These are phyloP conservation scores for Labroides dimidiatus DNA, from an alignment of 2,797 vertebrate species.

Conservation along the genomic window DNA sequence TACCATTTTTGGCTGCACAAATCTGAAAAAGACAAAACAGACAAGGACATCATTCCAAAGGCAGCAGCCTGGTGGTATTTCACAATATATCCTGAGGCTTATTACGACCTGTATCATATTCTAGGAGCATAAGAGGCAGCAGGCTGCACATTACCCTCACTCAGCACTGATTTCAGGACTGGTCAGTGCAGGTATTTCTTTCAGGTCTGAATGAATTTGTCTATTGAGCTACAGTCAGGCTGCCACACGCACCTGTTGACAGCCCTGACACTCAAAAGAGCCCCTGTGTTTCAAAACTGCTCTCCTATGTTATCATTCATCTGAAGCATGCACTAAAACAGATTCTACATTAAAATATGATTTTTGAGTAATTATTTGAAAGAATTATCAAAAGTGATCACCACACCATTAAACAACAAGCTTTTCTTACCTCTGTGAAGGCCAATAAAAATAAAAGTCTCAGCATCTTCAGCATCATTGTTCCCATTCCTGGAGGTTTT, in stretches of 20 bases:
- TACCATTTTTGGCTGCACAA: conserved; percentile 85
- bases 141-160: conserved; percentile 83
- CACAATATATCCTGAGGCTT: conserved; percentile 67
- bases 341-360: too few species aligned
- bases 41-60: conserved; percentile 47
- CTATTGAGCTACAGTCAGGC: conserved; percentile 73
- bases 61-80: conserved; percentile 54
- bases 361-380: not conserved
- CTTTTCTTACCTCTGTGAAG: conserved; percentile 72
- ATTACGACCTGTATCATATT: conserved; percentile 77
- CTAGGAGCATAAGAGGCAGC: conserved; percentile 68
- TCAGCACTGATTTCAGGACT: conserved; percentile 81
- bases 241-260: conserved; percentile 73
- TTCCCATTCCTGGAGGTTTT: conserved; percentile 61
- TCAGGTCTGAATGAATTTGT: conserved; percentile 81
- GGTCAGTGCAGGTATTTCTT: conserved; percentile 75
- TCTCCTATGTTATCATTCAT: conserved; percentile 18
- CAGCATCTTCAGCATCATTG: conserved; percentile 59
- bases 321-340: conserved; percentile 1
- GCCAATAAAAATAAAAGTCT: conserved; percentile 69
- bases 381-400: not conserved
- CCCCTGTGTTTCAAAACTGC: conserved; percentile 66
- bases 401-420: not conserved
- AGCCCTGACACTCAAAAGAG: conserved; percentile 74
- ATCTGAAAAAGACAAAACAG: conserved; percentile 86